Conservation (phyloP, 2,888 invertebrate species). For the Hedychridium roseum region DNA sequence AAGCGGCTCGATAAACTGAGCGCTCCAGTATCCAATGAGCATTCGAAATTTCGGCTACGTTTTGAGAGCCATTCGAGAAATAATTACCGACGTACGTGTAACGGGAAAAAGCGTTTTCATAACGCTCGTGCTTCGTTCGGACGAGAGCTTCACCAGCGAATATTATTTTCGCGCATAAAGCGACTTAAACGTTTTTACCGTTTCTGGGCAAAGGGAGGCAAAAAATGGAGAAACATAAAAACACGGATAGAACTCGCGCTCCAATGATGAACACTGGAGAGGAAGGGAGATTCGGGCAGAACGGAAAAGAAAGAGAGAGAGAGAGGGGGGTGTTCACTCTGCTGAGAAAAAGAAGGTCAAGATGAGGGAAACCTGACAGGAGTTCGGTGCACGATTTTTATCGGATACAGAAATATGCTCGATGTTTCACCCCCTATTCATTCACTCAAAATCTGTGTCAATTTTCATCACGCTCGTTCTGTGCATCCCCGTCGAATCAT, state of each 20-base stretch:
- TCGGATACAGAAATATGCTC: slow-evolving; percentile 37
- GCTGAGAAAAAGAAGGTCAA: slow-evolving; percentile 40
- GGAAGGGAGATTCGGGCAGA: background rate
- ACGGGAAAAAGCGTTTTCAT: too few species aligned
- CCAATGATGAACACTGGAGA: background rate
- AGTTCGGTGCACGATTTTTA: slow-evolving; percentile 34
- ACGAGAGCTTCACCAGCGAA: too few species aligned
- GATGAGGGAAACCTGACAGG: slow-evolving; percentile 39
- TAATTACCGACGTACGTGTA: too few species aligned
- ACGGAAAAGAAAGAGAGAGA: background rate
- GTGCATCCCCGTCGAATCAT: too few species aligned
- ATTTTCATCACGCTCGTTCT: slow-evolving; percentile 37
- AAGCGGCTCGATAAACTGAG: too few species aligned
- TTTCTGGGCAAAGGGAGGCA: background rate
- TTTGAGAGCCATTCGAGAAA: too few species aligned
- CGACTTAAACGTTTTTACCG: too few species aligned
- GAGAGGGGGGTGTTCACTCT: slow-evolving; percentile 20
- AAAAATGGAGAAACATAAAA: background rate
- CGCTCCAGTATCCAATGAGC: too few species aligned
- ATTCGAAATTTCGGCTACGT: too few species aligned
- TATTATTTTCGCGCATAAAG: too few species aligned
- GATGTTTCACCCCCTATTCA: slow-evolving; percentile 27
- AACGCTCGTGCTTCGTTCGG: too few species aligned
- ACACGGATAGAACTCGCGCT: background rate
- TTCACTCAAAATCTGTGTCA: slow-evolving; percentile 42